These are phyloP conservation scores for Phania funesta DNA, from an alignment of 2,888 invertebrate genomes.

Conservation along the genomic window DNA sequence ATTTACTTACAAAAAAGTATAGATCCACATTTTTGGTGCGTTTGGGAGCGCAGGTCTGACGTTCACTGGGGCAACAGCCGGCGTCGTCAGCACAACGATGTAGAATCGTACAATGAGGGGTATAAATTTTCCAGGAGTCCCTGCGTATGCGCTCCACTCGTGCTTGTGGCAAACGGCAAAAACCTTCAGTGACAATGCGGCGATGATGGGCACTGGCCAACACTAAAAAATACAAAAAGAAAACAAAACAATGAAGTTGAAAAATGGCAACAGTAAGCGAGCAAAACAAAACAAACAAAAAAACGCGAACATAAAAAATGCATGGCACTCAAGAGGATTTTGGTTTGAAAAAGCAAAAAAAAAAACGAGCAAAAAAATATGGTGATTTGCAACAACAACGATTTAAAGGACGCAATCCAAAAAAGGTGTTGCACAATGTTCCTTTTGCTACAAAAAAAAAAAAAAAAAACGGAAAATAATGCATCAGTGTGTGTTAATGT, in stretches of 20 bases:
- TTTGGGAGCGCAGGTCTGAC: conserved; percentile 89
- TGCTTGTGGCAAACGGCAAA: conserved; percentile 83
- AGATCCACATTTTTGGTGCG: conserved; percentile 86
- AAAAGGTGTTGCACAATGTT: conserved; percentile 55
- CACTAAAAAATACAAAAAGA: conserved; percentile 70
- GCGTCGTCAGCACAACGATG: conserved; percentile 93
- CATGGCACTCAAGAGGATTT: conserved; percentile 44
- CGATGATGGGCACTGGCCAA: conserved; percentile 76
- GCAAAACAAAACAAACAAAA: conserved; percentile 8
- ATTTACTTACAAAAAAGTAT: conserved; percentile 89
- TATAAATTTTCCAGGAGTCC: conserved; percentile 85
- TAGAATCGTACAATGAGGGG: conserved; percentile 91
- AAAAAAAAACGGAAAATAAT: not conserved
- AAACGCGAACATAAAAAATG: conserved; percentile 24
- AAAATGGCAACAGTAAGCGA: conserved; percentile 25
- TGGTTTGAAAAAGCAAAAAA: conserved; percentile 7
- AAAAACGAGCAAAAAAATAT: not conserved
- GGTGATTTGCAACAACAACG: not conserved
- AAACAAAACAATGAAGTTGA: conserved; percentile 11
- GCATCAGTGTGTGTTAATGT: conserved; percentile 18
- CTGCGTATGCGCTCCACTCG: conserved; percentile 87
- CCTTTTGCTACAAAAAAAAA: not conserved
- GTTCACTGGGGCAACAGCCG: conserved; percentile 89
- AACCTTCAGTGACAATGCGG: conserved; percentile 74
- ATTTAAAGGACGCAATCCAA: conserved; percentile 31